Base-by-base conservation (phyloP, 2,888 invertebrate genomes). In the Melieria picta region DNA sequence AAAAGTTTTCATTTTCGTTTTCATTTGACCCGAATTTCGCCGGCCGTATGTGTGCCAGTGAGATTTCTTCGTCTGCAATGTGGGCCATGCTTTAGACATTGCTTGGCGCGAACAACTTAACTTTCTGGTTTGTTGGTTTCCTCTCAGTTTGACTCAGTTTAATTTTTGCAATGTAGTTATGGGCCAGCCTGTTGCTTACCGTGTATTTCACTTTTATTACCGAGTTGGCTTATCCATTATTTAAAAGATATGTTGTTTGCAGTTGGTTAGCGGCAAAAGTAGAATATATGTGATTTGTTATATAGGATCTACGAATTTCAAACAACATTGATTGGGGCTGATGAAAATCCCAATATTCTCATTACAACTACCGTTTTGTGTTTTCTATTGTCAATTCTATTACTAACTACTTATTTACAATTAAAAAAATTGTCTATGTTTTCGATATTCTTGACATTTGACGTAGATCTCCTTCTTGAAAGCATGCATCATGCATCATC, bases 11-110 rank as follows among this genome's bases (percentile, higher is more conserved):
- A 82, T 84, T 84, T 84, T 84, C 83, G 82, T 82, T 84, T 84
- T 84, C 84, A 79, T 84, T 84, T 84, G 84, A 81, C 84, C 84
- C 80, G 81, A 78, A 82, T 85, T 83, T 83, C 79, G 82, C 80
- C 80, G 71, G 74, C 72, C 73, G 43, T 62, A 69, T 64, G 75
- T 82, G 78, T 83, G 81, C 80, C 81, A 81, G 42, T 66, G 66
- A 62, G 75, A 73, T 75, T 75, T 75, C 72, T 75, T 75, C 71
- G 9, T 47, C 60, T 46, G 48, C 30, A 30, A 30, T 65, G 43
- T 69, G 46, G 16, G 45, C 50, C 43, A 50, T 47, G 65, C n/a
- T 56, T 45, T 42, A 7, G 42, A 42, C 60, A 50, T 48, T 70
- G 70, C 45, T 69, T 48, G 52, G 56, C 62, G 69, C 62, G 63